A percentile compares a stretch with the other conserved stretches of the same genome.
These are phyloP conservation scores for Leptarthrus brevirostris DNA, from an alignment of 2,888 invertebrate species.

Conservation along the genomic window DNA sequence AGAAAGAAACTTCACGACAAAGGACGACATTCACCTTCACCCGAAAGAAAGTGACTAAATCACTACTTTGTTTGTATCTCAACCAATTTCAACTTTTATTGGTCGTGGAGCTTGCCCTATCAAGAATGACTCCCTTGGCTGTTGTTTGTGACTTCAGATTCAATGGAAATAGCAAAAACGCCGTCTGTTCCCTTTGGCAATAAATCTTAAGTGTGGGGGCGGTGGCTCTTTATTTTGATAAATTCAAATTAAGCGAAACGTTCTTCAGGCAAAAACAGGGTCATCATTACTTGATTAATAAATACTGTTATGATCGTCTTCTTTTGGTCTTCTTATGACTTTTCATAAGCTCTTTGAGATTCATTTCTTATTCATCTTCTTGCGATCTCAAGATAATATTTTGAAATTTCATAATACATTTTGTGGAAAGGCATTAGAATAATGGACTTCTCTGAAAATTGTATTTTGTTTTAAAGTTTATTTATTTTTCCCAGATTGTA, in stretches of 20 bases:
- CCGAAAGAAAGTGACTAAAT: constrained; percentile 31
- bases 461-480: too few relatives aligned
- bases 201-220: neutral
- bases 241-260: constrained; percentile 35
- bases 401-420: too few relatives aligned
- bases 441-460: too few relatives aligned
- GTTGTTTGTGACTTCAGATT: constrained; percentile 11
- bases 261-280: constrained; percentile 18
- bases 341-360: too few relatives aligned
- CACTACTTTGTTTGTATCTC: constrained; percentile 36
- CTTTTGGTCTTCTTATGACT: too few relatives aligned
- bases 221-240: constrained; percentile 33
- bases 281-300: constrained; percentile 34
- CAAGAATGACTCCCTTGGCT: neutral
- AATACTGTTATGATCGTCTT: too few relatives aligned
- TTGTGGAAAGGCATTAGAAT: too few relatives aligned
- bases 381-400: too few relatives aligned
- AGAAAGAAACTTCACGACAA: constrained; percentile 19
- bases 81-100: too few relatives aligned
- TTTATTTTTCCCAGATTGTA: too few relatives aligned
- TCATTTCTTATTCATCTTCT: too few relatives aligned
- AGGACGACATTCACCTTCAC: constrained; percentile 24
- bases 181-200: constrained; percentile 12
- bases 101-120: neutral
- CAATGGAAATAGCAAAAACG: constrained; percentile 11